Evolutionary conservation across 2,113 vertebrate species (phyloP), one percentile per base, ranked within the genome.

Genomic region (Heteronetta atricapilla): DNA sequence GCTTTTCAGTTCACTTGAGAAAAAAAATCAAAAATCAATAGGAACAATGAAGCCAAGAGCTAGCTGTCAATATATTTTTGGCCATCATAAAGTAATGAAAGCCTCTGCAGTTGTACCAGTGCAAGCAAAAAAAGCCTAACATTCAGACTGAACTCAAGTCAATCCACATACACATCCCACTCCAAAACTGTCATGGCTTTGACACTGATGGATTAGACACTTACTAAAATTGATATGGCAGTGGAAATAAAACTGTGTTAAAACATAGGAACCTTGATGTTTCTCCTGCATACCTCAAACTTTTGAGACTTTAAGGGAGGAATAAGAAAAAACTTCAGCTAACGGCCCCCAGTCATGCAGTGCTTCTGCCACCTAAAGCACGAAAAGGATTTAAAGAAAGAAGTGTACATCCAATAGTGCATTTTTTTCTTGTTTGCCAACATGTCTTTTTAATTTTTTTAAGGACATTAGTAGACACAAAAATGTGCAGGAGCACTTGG

Each of bases 231-330:
- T 29, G n/a, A 66, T n/a, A 64, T 1, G 0, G 28, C 63, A 62
- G 17, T 14, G 14, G 40, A 86, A 93, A 72, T 50, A 76, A 80
- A 59, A 23, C 20, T 8, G n/a, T 12, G 10, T 23, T 66, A 78
- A 42, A 59, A 31, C 31, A 46, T 0, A 2, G 15, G 8, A 76
- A 18, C 55, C 21, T 7, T 10, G 22, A 3, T 0, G 6, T 26
- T 70, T 33, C 53, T 68, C 40, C 80, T 44, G 31, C 36, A 12
- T 44, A 48, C 4, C 31, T 56, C 18, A 6, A 94, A 79, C 4
- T 6, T 52, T 0, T 38, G 33, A 77, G 72, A 83, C 26, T 6
- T 48, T 19, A 64, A 69, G 3, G 11, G 13, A 73, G 5, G 12
- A 81, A 40, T 25, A 81, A 64, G 50, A 28, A 59, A 62, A 81